phyloP scores from a whole-genome alignment of 2,888 invertebrate species.

The Acrobeloides nanus region DNA sequence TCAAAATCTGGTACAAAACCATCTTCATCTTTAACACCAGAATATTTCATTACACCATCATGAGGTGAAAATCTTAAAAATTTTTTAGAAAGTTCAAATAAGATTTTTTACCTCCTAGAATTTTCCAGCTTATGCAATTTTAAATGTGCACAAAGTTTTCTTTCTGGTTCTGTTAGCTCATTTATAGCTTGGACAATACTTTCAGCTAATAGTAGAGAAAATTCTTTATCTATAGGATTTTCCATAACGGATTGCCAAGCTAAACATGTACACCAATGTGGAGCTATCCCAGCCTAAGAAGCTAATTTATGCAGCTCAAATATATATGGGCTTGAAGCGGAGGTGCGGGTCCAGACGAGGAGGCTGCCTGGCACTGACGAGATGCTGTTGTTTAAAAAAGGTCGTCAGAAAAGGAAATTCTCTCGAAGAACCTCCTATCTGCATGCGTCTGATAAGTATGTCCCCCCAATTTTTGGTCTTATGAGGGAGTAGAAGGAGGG shows the following conservation, averaged over 20 bases:
- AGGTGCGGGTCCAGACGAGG: no score
- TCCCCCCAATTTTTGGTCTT: no score
- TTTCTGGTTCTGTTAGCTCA: background rate
- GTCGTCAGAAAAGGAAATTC: no score
- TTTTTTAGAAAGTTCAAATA: no score
- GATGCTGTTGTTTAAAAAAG: no score
- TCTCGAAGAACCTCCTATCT: no score
- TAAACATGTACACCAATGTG: slow-evolving; percentile 90
- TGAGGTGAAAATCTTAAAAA: slow-evolving; percentile 61
- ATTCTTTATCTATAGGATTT: background rate
- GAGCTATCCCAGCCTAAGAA: slow-evolving; percentile 78
- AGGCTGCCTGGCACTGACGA: no score
- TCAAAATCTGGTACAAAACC: slow-evolving; percentile 75
- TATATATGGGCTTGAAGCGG: no score
- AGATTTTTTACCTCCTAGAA: background rate
- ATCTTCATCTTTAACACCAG: slow-evolving; percentile 66
- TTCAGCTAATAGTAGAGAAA: background rate
- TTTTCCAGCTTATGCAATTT: background rate
- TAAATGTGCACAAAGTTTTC: background rate
- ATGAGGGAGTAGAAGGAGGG: no score
- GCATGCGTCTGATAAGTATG: no score
- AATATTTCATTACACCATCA: slow-evolving; percentile 48
- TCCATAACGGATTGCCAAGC: slow-evolving; percentile 64
- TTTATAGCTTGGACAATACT: background rate
- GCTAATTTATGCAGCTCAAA: no score